These are phyloP conservation scores for Nemoura dubitans DNA, from an alignment of 2,888 invertebrate genomes.

Conservation along the genomic window DNA sequence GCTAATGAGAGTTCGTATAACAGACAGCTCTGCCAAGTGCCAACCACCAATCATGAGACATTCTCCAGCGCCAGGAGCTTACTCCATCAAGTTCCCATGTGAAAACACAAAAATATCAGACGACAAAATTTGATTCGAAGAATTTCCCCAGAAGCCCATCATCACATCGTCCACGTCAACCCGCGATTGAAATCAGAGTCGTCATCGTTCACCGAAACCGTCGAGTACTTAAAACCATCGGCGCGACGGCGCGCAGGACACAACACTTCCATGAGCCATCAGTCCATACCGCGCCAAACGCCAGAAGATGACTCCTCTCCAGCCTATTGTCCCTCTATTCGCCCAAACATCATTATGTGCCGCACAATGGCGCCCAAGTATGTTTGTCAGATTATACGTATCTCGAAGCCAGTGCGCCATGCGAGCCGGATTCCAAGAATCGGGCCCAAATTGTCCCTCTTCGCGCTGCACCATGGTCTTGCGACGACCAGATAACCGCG, in stretches of 20 bases:
- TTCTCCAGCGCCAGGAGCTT: background rate
- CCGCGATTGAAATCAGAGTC: background rate
- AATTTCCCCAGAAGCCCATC: background rate
- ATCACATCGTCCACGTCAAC: background rate
- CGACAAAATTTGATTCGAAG: background rate
- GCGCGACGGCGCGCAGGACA: background rate
- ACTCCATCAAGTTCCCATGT: background rate
- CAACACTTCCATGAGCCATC: background rate
- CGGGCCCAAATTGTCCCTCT: background rate
- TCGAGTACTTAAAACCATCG: background rate
- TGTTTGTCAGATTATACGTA: conserved; percentile 16
- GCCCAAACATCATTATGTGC: background rate
- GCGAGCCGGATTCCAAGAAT: background rate
- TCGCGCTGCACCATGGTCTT: background rate
- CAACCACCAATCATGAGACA: background rate
- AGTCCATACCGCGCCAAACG: background rate
- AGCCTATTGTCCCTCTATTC: background rate
- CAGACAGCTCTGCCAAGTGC: background rate
- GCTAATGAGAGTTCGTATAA: background rate
- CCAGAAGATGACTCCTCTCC: too few relatives aligned
- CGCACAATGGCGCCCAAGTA: background rate
- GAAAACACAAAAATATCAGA: background rate
- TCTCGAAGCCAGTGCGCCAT: background rate
- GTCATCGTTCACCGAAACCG: conserved; percentile 9
- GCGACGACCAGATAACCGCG: background rate